Percentiles rank a stretch among this genome's conserved stretches.
These are phyloP conservation scores for Trypoxylus dichotomus DNA, from an alignment of 1,140 invertebrate species.

Conservation along the genomic window DNA sequence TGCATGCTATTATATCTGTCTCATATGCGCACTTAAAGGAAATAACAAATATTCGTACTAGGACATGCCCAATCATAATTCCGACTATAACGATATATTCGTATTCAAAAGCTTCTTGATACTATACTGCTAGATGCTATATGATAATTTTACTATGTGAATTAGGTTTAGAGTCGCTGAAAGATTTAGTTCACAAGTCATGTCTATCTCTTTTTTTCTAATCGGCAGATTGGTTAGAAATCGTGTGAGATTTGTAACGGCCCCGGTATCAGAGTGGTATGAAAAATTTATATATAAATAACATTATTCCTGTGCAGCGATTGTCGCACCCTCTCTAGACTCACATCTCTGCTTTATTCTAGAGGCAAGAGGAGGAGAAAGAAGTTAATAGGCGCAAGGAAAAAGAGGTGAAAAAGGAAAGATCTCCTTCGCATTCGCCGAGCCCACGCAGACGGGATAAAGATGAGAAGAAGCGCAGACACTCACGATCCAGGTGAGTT, in stretches of 20 bases:
- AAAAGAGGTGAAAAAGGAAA: conserved; percentile 51
- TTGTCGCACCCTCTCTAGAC: conserved; percentile 9
- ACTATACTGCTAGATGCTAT: neutral
- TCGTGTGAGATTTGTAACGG: conserved; percentile 20
- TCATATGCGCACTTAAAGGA: neutral
- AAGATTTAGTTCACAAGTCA: conserved; percentile 20
- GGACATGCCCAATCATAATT: neutral
- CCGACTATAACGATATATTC: neutral
- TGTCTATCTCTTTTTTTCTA: conserved; percentile 25
- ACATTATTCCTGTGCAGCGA: conserved; percentile 8
- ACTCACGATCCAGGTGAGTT: conserved; percentile 58
- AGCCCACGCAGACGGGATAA: conserved; percentile 48
- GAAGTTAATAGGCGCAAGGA: conserved; percentile 53
- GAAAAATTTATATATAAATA: conserved; percentile 30
- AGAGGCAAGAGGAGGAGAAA: conserved; percentile 68
- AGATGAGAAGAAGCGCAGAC: conserved; percentile 48
- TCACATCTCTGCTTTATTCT: conserved; percentile 52
- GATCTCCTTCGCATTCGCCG: conserved; percentile 50
- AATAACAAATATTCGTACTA: neutral
- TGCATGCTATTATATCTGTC: neutral
- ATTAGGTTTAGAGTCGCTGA: conserved; percentile 16
- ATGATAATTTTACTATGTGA: neutral
- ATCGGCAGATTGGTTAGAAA: conserved; percentile 29
- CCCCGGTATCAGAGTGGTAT: conserved; percentile 32
- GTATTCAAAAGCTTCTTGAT: neutral